Evolutionary conservation across 2,113 vertebrate genomes (phyloP), one percentile per base, ranked within the genome.

Genomic region (Cryptomyrus ogoouensis): DNA sequence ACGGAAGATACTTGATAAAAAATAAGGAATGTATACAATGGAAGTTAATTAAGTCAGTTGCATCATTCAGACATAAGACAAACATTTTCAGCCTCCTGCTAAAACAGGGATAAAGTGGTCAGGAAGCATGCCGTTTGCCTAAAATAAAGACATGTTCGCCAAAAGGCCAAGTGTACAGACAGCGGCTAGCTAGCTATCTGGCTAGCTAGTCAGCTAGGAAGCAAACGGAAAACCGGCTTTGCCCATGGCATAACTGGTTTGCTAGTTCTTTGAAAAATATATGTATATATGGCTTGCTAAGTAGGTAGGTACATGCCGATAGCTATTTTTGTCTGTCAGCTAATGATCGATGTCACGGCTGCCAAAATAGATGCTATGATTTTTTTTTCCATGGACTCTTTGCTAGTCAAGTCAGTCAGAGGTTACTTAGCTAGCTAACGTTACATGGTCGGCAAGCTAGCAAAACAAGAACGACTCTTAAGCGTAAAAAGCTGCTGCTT

Each of bases 1-100:
- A 58, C 89, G 89, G 89, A 89, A 89, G 89, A 83, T 50, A 53
- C 74, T 56, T 53, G 74, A 62, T 88, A 44, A 84, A 89, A 89
- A 83, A 85, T 58, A 89, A 49, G 21, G 39, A 89, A 89, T 39
- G 74, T 24, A 85, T 89, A 84, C 89, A 89, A 58, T 89, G 80
- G n/a, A 58, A 89, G 24, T 89, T 24, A 53, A 56, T 56, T 89
- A 89, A 89, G 80, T 85, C 1, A 88, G n/a, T 42, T 66, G 31
- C 21, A 46, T 21, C 15, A 17, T 66, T 62, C 3, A 44, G 19
- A 62, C 19, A 35, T 44, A 62, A 44, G 77, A 62, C 84, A 89
- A 9, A 62, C 35, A n/a, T 84, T 53, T 27, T 56, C 46, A 9
- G 24, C 42, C 44, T 84, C 31, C 21, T 31, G 83, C 35, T 89